Percentiles rank a stretch among this genome's conserved stretches.
phyloP scores from a whole-genome alignment of 2,797 vertebrate genomes.

The Acrossocheilus fasciatus region DNA sequence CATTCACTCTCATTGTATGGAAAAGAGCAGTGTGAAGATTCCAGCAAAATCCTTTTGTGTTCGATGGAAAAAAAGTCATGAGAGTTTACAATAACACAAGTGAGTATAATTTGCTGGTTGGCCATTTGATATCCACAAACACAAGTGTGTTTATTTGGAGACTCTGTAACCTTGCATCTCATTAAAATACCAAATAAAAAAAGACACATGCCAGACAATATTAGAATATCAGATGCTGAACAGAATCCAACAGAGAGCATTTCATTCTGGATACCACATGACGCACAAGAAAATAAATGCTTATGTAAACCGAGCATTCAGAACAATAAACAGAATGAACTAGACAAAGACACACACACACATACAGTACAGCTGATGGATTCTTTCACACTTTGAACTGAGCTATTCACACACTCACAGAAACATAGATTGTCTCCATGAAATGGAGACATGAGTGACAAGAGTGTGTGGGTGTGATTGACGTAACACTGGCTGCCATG shows the following conservation, averaged over 20 bases:
- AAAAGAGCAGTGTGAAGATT: not conserved
- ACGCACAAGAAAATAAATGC: constrained; percentile 19
- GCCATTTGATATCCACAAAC: constrained; percentile 1
- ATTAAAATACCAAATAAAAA: constrained; percentile 14
- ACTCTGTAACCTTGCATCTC: constrained; percentile 35
- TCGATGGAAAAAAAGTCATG: not conserved
- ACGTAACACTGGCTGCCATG: not conserved
- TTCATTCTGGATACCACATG: constrained; percentile 10
- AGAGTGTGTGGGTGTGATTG: not conserved
- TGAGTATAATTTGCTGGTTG: not conserved
- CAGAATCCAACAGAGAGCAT: not conserved
- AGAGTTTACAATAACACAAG: not conserved
- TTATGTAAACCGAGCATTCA: constrained; percentile 22
- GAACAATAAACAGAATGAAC: constrained; percentile 28
- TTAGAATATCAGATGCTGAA: constrained; percentile 19
- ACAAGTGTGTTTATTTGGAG: not conserved
- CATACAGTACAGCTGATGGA: not conserved
- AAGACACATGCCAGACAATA: constrained; percentile 42
- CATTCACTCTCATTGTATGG: not conserved
- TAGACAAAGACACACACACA: constrained; percentile 6
- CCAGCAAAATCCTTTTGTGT: not conserved
- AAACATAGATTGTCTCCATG: constrained; percentile 17
- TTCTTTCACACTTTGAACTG: constrained; percentile 6
- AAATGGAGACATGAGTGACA: constrained; percentile 19
- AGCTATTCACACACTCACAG: constrained; percentile 37